phyloP scores from a whole-genome alignment of 37 sponge, comb jelly and placozoan species.

The Beroe forskalii region DNA sequence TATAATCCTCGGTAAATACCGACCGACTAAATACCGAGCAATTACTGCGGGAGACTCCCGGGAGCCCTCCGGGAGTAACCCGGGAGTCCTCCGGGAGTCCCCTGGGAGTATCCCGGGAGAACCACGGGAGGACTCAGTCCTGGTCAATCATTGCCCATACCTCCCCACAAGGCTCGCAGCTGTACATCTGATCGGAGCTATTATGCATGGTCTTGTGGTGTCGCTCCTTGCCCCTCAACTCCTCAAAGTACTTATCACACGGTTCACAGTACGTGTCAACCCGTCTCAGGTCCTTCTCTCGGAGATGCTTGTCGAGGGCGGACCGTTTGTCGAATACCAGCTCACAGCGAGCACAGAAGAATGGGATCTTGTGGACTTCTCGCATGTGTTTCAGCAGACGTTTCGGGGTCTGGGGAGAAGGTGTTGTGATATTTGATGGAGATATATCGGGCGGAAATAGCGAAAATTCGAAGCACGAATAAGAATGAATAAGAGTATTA shows the following conservation, averaged over 20 bases:
- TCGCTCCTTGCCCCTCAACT: conserved; percentile 6
- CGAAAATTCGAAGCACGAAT: too few relatives aligned
- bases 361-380: conserved; percentile 53
- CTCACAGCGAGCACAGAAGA: conserved; percentile 44
- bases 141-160: too few relatives aligned
- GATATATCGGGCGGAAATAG: too few relatives aligned
- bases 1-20: neutral
- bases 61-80: too few relatives aligned
- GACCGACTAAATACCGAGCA: too few relatives aligned
- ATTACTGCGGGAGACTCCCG: too few relatives aligned
- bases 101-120: too few relatives aligned
- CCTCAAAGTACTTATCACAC: conserved; percentile 55
- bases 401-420: neutral
- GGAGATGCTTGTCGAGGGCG: conserved; percentile 32
- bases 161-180: neutral
- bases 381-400: conserved; percentile 43
- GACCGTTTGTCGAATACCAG: conserved; percentile 28
- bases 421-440: too few relatives aligned
- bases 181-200: neutral
- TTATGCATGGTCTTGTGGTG: conserved; percentile 57
- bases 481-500: too few relatives aligned
- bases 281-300: conserved; percentile 36
- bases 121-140: too few relatives aligned
- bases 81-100: too few relatives aligned
- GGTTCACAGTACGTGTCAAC: conserved; percentile 47